A percentile compares a stretch with the other conserved stretches of the same genome.
phyloP scores from a whole-genome alignment of 2,113 vertebrate genomes.

The Opisthocomus hoazin region DNA sequence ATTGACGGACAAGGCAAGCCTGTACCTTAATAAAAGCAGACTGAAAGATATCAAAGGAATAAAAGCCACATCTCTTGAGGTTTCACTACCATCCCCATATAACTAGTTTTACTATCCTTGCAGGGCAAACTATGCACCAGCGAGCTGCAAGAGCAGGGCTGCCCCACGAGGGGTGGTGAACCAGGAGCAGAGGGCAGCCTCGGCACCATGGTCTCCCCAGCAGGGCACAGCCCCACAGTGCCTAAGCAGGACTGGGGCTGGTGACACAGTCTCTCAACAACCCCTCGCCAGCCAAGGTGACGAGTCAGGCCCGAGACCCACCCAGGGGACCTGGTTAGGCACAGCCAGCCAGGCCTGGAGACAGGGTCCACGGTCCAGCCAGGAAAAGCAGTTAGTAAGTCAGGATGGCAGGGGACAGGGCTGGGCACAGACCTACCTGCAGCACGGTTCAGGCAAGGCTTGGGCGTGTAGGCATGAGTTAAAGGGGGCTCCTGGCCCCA shows the following conservation, averaged over 20 bases:
- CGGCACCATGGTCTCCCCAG: background rate
- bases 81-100: background rate
- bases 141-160: background rate
- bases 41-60: background rate
- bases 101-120: background rate
- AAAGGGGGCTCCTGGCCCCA: background rate
- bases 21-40: background rate
- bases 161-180: background rate
- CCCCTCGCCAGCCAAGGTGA: background rate
- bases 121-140: background rate
- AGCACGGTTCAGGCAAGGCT: background rate
- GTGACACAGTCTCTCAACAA: background rate
- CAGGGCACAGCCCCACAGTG: background rate
- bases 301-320: background rate
- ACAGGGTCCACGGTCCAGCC: no score
- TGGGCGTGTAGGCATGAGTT: background rate
- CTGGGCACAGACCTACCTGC: background rate
- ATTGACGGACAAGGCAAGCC: background rate
- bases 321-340: rapidly evolving
- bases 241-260: background rate
- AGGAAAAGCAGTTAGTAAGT: background rate
- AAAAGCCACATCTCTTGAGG: background rate
- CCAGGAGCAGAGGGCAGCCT: background rate
- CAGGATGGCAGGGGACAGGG: background rate
- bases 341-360: background rate